Conservation (phyloP, 2,113 vertebrate genomes). For the Melanotaenia duboulayi region DNA sequence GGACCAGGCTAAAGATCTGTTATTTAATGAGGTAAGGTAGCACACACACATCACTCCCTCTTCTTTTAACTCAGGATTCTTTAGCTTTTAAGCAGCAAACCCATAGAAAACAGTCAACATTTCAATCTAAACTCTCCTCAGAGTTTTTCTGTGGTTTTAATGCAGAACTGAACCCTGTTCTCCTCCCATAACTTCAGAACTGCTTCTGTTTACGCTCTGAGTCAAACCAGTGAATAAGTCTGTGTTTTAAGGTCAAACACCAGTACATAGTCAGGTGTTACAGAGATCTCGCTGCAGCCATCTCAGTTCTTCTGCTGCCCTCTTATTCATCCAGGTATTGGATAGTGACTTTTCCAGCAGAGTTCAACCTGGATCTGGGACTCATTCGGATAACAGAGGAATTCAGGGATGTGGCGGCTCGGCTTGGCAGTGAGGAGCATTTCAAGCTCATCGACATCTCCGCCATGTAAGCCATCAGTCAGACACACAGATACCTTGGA, state of each 20-base stretch:
- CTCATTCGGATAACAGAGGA: constrained; percentile 93
- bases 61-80: neutral
- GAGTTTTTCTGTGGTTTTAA: too few relatives aligned
- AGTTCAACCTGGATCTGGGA: constrained; percentile 96
- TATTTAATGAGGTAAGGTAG: constrained; percentile 93
- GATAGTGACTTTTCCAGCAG: constrained; percentile 96
- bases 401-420: constrained; percentile 89
- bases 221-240: too few relatives aligned
- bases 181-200: too few relatives aligned
- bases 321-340: constrained; percentile 87
- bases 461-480: constrained; percentile 90
- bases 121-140: neutral
- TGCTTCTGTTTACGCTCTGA: too few relatives aligned
- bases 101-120: neutral
- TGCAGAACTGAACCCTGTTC: too few relatives aligned
- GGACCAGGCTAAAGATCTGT: constrained; percentile 92
- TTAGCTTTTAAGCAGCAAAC: neutral
- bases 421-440: constrained; percentile 91
- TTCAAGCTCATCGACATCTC: constrained; percentile 95
- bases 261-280: too few relatives aligned
- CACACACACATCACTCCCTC: neutral
- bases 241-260: too few relatives aligned
- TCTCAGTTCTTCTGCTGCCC: too few relatives aligned
- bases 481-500: neutral
- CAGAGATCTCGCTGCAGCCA: too few relatives aligned